phyloP scores from a whole-genome alignment of 2,113 vertebrate species.

The Onychostoma macrolepis region DNA sequence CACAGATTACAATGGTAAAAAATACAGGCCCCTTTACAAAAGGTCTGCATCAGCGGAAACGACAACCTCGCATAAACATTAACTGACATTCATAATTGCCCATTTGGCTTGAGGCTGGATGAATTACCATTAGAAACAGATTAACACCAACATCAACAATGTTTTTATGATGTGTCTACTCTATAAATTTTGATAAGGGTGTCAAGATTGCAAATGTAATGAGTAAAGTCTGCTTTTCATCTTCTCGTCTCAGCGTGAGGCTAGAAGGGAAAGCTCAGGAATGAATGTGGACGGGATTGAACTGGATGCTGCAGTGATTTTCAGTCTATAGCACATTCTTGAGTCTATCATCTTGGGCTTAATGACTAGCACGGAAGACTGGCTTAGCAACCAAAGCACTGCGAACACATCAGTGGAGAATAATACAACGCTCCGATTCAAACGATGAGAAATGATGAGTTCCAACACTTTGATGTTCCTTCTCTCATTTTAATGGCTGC shows the following conservation, averaged over 20 bases:
- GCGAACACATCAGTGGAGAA: conserved; percentile 24
- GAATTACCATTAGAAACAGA: conserved; percentile 33
- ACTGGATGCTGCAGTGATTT: conserved; percentile 21
- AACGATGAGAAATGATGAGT: conserved; percentile 7
- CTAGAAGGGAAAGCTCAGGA: background rate
- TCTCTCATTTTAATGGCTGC: conserved; percentile 35
- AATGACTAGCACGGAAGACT: conserved; percentile 16
- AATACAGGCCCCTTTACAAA: conserved; percentile 24
- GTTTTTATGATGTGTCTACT: conserved; percentile 28
- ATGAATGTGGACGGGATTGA: background rate
- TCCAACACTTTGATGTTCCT: conserved; percentile 40
- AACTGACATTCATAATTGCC: conserved; percentile 30
- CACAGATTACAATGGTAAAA: conserved; percentile 29
- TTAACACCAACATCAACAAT: conserved; percentile 27
- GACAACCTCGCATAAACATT: conserved; percentile 21
- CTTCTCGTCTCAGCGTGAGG: background rate
- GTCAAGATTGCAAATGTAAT: conserved; percentile 20
- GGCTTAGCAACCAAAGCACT: conserved; percentile 4
- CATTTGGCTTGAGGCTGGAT: conserved; percentile 31
- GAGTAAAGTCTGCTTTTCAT: conserved; percentile 11
- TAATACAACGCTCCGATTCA: conserved; percentile 15
- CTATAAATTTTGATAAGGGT: conserved; percentile 12
- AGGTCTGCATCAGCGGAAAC: conserved; percentile 46
- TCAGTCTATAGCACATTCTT: conserved; percentile 21
- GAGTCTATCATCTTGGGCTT: conserved; percentile 8